These are phyloP conservation scores for Platysteira castanea DNA, from an alignment of 2,113 vertebrate genomes.

Conservation along the genomic window DNA sequence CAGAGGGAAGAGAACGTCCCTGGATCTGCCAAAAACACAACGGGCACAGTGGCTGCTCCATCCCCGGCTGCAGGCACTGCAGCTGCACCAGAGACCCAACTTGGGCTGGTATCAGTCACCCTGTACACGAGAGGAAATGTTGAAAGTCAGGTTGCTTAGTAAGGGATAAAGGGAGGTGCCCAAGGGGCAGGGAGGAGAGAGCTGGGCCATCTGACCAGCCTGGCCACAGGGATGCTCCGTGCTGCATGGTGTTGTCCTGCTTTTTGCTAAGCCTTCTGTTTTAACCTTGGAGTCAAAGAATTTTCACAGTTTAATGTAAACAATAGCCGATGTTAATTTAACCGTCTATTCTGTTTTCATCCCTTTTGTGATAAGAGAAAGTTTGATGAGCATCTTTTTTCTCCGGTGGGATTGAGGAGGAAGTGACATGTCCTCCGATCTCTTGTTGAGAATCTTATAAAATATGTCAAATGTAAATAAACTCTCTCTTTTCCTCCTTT, in stretches of 20 bases:
- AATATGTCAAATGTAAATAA: no score
- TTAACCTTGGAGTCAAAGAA: no score
- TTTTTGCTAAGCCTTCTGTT: no score
- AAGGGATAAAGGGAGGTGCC: neutral
- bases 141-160: fast-evolving
- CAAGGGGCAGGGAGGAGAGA: neutral
- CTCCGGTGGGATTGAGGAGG: no score
- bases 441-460: no score
- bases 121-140: fast-evolving
- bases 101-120: neutral
- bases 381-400: no score
- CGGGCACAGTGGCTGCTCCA: neutral
- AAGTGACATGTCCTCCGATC: no score
- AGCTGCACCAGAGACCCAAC: fast-evolving
- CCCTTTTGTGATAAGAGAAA: no score
- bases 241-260: fast-evolving
- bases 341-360: no score
- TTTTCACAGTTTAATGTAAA: no score
- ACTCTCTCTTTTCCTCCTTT: no score
- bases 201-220: neutral
- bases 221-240: fast-evolving
- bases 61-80: neutral
- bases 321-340: no score
- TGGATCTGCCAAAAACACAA: fast-evolving
- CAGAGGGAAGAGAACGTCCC: neutral